These are phyloP conservation scores for Carterocephalus palaemon DNA, from an alignment of 2,888 invertebrate genomes.

Conservation along the genomic window DNA sequence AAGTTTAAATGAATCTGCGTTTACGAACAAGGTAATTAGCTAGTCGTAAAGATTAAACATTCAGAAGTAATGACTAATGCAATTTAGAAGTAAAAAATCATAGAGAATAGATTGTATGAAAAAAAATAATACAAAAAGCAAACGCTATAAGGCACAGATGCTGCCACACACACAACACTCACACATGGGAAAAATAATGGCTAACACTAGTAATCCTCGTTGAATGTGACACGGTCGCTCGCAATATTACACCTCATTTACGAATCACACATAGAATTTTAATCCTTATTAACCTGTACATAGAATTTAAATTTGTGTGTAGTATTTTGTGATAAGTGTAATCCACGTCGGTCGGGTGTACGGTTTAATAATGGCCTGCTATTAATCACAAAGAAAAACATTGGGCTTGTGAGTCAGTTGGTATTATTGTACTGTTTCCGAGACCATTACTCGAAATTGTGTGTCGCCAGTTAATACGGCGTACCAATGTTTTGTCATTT, in stretches of 20 bases:
- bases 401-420: constrained; percentile 26
- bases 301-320: neutral
- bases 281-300: neutral
- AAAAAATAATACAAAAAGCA: constrained; percentile 35
- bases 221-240: constrained; percentile 2
- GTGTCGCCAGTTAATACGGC: too few relatives aligned
- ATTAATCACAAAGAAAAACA: constrained; percentile 33
- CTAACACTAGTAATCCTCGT: constrained; percentile 12
- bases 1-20: neutral
- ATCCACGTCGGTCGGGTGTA: constrained; percentile 4
- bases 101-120: constrained; percentile 35
- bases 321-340: neutral
- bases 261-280: neutral
- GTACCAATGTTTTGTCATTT: too few relatives aligned
- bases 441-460: constrained; percentile 5
- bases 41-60: constrained; percentile 1
- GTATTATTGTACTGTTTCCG: constrained; percentile 27
- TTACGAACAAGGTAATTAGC: constrained; percentile 1
- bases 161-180: constrained; percentile 28
- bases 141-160: constrained; percentile 31
- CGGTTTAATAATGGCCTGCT: constrained; percentile 24
- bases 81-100: constrained; percentile 19
- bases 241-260: neutral
- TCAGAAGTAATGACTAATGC: constrained; percentile 12
- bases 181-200: constrained; percentile 15